These are phyloP conservation scores for Itoplectis maculator DNA, from an alignment of 2,888 invertebrate species.

Conservation along the genomic window DNA sequence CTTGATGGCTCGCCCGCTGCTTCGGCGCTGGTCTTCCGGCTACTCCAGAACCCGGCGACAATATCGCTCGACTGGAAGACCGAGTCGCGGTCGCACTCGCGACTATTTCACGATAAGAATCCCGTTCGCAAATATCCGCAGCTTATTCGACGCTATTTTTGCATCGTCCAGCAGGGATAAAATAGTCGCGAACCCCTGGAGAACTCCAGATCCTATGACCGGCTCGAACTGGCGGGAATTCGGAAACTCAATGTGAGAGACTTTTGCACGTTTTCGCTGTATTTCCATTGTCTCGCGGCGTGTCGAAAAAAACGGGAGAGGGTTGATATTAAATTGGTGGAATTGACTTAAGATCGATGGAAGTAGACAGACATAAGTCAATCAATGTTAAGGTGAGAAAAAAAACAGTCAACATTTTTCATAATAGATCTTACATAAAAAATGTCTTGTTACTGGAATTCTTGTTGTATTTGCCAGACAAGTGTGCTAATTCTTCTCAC, in stretches of 20 bases:
- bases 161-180: constrained; percentile 29
- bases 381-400: background rate
- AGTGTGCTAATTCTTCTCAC: no score
- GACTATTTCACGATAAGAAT: constrained; percentile 46
- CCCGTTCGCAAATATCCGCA: constrained; percentile 38
- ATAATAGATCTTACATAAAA: no score
- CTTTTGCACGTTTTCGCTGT: background rate
- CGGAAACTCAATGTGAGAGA: no score
- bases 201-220: background rate
- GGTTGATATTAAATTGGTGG: background rate
- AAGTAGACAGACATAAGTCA: background rate
- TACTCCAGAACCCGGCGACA: constrained; percentile 28
- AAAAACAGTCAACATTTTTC: background rate
- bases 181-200: constrained; percentile 5
- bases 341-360: no score
- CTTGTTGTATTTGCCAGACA: no score
- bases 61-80: constrained; percentile 20
- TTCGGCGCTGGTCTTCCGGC: constrained; percentile 33
- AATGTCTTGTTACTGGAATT: no score
- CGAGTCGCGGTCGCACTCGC: background rate
- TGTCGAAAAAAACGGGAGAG: no score
- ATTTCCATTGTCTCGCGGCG: constrained; percentile 1
- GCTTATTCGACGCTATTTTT: constrained; percentile 46
- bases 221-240: constrained; percentile 1
- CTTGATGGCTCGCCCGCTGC: constrained; percentile 68